Evolutionary conservation across 2,797 vertebrate genomes (phyloP), one percentile per base, ranked within the genome.

Genomic region (Cuculus canorus): DNA sequence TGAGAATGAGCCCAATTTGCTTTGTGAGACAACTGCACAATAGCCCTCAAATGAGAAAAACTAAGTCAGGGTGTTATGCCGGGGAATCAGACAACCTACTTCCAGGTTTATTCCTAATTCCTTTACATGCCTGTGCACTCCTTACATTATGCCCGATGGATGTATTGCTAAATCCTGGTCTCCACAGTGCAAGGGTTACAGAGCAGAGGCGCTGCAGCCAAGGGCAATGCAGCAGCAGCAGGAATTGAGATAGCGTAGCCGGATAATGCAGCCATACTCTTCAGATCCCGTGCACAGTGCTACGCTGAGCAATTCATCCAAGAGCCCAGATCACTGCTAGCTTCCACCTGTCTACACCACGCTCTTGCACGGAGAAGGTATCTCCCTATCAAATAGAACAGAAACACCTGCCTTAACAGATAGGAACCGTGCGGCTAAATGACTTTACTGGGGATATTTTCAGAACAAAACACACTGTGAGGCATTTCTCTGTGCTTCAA

Each of bases 121-220:
- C 60, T 72, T 33, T 13, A 13, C 0, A 0, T 41, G 77, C 70
- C 47, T 7, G 16, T 19, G 11, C 15, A 0, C 18, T 57, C 41
- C 43, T 47, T 14, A 22, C 4, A 0, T 2, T 3, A 16, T 3
- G 8, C 50, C 9, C 12, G 7, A 6, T 0, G 3, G 18, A 30
- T 9, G 33, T 65, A 17, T 7, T 18, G 3, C 19, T 5, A 17
- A 11, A 7, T 4, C 32, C n/a, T 22, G 48, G 28, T 24, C 28
- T 52, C 45, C 33, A 2, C 15, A 10, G 65, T 1, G 7, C 43
- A 3, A 27, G 41, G 48, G 68, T 65, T 41, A 4, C 1, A 0
- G 54, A 32, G 81, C 72, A 71, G 76, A 57, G 70, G 8, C 0
- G 3, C 11, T 10, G 3, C 72, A 41, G 47, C 59, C 18, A 16